These are phyloP conservation scores for Xiphorhynchus erythropygius DNA, from an alignment of 2,797 vertebrate genomes.

Conservation along the genomic window DNA sequence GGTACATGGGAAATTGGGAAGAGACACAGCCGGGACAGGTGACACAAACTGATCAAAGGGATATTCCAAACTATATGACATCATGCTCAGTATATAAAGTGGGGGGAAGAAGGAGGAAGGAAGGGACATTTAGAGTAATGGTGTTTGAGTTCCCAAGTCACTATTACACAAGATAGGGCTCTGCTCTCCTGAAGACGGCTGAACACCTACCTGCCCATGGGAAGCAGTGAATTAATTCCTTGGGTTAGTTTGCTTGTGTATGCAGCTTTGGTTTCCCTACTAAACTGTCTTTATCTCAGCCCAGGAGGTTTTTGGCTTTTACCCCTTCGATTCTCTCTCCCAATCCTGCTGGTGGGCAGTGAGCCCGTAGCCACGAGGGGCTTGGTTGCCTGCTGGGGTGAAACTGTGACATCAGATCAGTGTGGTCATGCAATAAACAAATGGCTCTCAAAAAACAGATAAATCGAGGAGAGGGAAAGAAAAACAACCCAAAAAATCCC, in stretches of 20 bases:
- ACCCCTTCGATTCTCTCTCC: background rate
- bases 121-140: background rate
- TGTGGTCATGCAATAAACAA: background rate
- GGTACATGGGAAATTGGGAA: background rate
- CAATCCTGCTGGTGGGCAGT: background rate
- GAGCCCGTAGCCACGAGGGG: rapidly evolving
- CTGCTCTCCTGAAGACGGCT: too few relatives aligned
- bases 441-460: background rate
- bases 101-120: background rate
- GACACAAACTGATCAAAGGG: rapidly evolving
- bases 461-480: background rate
- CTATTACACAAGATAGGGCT: background rate
- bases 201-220: background rate
- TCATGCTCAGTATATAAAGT: background rate
- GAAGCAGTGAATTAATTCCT: background rate
- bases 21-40: background rate
- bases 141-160: background rate
- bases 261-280: background rate
- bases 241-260: background rate
- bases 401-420: background rate
- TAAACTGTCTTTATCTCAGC: background rate
- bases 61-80: background rate
- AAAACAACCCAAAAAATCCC: background rate
- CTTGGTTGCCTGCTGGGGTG: background rate
- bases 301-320: background rate